phyloP scores from a whole-genome alignment of 2,113 vertebrate species.

The Lathamus discolor region DNA sequence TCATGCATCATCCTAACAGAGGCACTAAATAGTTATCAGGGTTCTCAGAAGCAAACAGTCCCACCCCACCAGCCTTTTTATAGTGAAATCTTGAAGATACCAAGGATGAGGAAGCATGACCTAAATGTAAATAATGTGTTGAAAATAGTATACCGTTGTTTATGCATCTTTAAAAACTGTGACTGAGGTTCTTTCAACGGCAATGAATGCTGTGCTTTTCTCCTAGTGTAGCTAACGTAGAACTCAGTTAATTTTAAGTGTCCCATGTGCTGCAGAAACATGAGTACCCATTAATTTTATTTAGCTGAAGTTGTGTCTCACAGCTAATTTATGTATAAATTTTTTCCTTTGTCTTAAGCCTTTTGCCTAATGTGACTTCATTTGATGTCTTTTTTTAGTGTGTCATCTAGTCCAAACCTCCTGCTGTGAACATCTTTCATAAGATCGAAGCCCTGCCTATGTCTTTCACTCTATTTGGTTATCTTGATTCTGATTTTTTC shows the following conservation, averaged over 20 bases:
- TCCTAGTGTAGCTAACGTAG: background rate
- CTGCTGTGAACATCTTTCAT: background rate
- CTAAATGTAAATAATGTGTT: background rate
- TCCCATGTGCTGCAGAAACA: background rate
- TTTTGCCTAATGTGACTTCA: background rate
- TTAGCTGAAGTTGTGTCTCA: background rate
- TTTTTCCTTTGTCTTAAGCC: background rate
- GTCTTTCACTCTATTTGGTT: background rate
- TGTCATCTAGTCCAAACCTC: background rate
- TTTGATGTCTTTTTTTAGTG: background rate
- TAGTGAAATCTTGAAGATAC: background rate
- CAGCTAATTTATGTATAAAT: background rate
- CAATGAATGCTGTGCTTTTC: background rate
- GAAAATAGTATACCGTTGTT: background rate
- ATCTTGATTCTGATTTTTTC: background rate
- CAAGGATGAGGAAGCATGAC: background rate
- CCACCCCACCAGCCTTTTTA: background rate
- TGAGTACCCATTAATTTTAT: background rate
- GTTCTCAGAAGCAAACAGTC: background rate
- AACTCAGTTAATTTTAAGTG: background rate
- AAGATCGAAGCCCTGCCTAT: background rate
- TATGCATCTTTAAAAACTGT: background rate
- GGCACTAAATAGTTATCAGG: background rate
- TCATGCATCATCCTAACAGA: background rate
- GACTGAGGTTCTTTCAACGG: background rate